Percentiles rank a stretch among this genome's conserved stretches.
Evolutionary conservation across 2,797 vertebrate species (phyloP).

Genomic region (Pseudochaenichthys georgianus): DNA sequence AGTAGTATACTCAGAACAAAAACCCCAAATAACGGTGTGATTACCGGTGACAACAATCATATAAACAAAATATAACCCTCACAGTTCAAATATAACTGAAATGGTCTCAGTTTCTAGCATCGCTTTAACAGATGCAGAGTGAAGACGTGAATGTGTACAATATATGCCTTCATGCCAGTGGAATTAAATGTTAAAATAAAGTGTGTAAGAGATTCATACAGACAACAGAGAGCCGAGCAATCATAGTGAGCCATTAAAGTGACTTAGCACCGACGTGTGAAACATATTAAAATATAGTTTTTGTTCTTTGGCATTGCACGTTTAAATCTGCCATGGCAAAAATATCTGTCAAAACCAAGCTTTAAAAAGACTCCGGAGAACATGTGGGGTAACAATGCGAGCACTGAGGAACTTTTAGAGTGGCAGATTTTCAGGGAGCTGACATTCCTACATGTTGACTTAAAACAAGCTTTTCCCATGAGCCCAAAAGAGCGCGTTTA

Average conservation of each 20-base stretch:
- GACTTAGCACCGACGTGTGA: slow-evolving; percentile 60
- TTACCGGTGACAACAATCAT: slow-evolving; percentile 76
- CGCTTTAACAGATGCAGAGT: slow-evolving; percentile 61
- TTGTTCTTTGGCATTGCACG: slow-evolving; percentile 71
- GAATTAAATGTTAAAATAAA: slow-evolving; percentile 78
- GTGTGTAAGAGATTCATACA: slow-evolving; percentile 60
- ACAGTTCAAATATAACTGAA: slow-evolving; percentile 73
- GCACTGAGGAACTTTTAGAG: slow-evolving; percentile 21
- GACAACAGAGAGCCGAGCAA: slow-evolving; percentile 55
- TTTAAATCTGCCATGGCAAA: slow-evolving; percentile 48
- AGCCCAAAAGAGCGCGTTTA: slow-evolving; percentile 69
- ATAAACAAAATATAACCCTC: slow-evolving; percentile 74
- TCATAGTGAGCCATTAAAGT: slow-evolving; percentile 69
- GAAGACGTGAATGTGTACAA: slow-evolving; percentile 73
- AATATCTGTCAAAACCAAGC: slow-evolving; percentile 10
- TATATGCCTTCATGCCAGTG: slow-evolving; percentile 81
- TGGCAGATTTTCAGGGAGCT: slow-evolving; percentile 57
- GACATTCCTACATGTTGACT: slow-evolving; percentile 78
- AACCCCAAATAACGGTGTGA: slow-evolving; percentile 75
- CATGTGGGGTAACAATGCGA: slow-evolving; percentile 14
- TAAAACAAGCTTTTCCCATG: slow-evolving; percentile 74
- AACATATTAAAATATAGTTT: slow-evolving; percentile 40
- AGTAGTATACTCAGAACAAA: slow-evolving; percentile 87
- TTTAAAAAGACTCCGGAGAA: slow-evolving; percentile 19
- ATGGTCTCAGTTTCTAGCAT: slow-evolving; percentile 76